Base-by-base conservation (phyloP, 2,888 invertebrate species). In the Anticlea derivata region DNA sequence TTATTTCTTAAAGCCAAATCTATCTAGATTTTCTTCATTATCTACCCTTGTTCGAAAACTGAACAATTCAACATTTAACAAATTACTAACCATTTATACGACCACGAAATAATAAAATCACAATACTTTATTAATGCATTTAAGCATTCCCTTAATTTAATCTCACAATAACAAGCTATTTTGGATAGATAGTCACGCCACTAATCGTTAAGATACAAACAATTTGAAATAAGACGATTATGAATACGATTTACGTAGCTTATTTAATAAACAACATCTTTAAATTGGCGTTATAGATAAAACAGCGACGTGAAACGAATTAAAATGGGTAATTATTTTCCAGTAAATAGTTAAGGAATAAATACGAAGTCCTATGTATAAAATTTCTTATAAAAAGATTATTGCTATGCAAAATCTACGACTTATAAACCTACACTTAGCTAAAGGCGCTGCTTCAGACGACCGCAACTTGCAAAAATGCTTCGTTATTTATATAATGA, bases 1-100 rank as follows among this genome's bases (percentile, higher is more conserved):
- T 73, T 68, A 68, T 68, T 66, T 61, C 31, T 45, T 38, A 23
- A 53, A 7, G n/a, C 29, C 24, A 39, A 38, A 31, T 35, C 27
- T 44, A 49, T 24, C 20, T 33, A 27, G 1, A 17, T 24, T 31
- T 30, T 40, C 24, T 43, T 22, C 22, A 33, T 41, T 50, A 17
- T 4, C 2, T 17, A 43, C 41, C 39, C 40, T 33, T 48, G 7
- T 35, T 40, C 50, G n/a, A 40, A 51, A 56, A 46, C 50, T 45
- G 33, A 54, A 27, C 30, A 3, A 10, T 10, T 7, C 20, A 33
- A 27, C 24, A 23, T 27, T 11, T 12, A 27, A 45, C 31, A 48
- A 45, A 27, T 40, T 17, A 38, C 8, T 7, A 11, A 33, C n/a
- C n/a, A n/a, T 26, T 26, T 38, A 8, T 1, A 24, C 24, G 8